phyloP scores from a whole-genome alignment of 2,888 invertebrate species.

The Lasioglossum morio region DNA sequence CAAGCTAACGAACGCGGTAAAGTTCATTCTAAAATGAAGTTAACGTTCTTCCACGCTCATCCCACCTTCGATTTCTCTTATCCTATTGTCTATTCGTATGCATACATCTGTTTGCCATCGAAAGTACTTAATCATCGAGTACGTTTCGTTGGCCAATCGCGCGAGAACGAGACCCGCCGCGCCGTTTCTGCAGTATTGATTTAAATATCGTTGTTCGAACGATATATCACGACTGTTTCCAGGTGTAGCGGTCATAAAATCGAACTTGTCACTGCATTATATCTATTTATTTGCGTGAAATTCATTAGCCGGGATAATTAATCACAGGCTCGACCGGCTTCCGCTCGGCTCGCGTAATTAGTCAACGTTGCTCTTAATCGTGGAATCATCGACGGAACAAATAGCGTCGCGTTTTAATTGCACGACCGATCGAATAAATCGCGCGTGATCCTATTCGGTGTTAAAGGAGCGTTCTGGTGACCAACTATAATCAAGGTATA shows the following conservation, averaged over 20 bases:
- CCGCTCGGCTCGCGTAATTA: slow-evolving; percentile 27
- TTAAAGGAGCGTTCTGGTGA: neutral
- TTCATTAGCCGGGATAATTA: slow-evolving; percentile 46
- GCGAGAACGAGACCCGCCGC: neutral
- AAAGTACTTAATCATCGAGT: slow-evolving; percentile 36
- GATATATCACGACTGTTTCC: slow-evolving; percentile 12
- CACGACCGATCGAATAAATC: neutral
- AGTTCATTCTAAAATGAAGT: slow-evolving; percentile 15
- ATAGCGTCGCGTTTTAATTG: slow-evolving; percentile 23
- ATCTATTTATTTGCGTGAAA: slow-evolving; percentile 39
- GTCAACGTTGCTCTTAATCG: slow-evolving; percentile 38
- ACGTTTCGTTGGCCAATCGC: neutral
- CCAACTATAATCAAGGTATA: neutral
- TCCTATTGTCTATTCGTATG: neutral
- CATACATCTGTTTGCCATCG: slow-evolving; percentile 8
- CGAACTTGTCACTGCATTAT: slow-evolving; percentile 28
- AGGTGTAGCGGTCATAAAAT: slow-evolving; percentile 16
- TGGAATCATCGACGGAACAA: slow-evolving; percentile 16
- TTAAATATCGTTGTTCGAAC: slow-evolving; percentile 12
- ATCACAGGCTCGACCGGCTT: slow-evolving; percentile 11
- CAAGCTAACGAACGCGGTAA: slow-evolving; percentile 9
- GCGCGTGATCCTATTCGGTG: neutral
- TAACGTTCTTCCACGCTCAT: neutral
- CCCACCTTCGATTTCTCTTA: neutral
- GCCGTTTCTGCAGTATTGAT: slow-evolving; percentile 4